Evolutionary conservation across 2,113 vertebrate genomes (phyloP).

Genomic region (Lophius piscatorius): DNA sequence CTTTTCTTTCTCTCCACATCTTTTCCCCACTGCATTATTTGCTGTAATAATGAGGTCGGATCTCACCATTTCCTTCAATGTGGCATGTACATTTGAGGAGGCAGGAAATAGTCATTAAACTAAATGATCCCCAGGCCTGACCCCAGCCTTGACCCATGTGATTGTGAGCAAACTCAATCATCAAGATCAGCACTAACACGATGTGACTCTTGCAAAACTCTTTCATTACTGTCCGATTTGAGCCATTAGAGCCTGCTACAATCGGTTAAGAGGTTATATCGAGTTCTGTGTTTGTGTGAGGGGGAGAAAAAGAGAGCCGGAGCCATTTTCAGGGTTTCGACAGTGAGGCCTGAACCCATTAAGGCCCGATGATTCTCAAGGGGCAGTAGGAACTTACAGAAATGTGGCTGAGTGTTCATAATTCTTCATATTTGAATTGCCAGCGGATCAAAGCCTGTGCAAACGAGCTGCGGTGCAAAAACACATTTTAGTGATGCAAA

Average conservation of each 20-base stretch:
- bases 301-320: constrained; percentile 29
- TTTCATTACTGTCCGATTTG: constrained; percentile 41
- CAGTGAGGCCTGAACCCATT: constrained; percentile 47
- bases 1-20: neutral
- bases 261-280: constrained; percentile 52
- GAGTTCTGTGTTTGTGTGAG: constrained; percentile 36
- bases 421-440: constrained; percentile 58
- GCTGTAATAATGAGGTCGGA: constrained; percentile 38
- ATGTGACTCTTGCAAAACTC: constrained; percentile 37
- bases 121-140: constrained; percentile 71
- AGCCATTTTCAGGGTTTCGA: constrained; percentile 27
- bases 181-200: constrained; percentile 58
- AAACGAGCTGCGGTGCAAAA: constrained; percentile 40
- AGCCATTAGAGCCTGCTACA: constrained; percentile 58
- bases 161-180: constrained; percentile 79
- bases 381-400: constrained; percentile 63
- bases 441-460: constrained; percentile 56
- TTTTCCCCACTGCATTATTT: constrained; percentile 7
- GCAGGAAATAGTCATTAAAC: constrained; percentile 73
- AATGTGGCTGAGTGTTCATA: constrained; percentile 64
- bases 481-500: constrained; percentile 8
- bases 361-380: constrained; percentile 45
- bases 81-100: constrained; percentile 54
- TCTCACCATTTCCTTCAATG: constrained; percentile 44
- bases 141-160: constrained; percentile 74